Conservation (phyloP, 2,888 invertebrate species). For the Meghimatium bilineatum region DNA sequence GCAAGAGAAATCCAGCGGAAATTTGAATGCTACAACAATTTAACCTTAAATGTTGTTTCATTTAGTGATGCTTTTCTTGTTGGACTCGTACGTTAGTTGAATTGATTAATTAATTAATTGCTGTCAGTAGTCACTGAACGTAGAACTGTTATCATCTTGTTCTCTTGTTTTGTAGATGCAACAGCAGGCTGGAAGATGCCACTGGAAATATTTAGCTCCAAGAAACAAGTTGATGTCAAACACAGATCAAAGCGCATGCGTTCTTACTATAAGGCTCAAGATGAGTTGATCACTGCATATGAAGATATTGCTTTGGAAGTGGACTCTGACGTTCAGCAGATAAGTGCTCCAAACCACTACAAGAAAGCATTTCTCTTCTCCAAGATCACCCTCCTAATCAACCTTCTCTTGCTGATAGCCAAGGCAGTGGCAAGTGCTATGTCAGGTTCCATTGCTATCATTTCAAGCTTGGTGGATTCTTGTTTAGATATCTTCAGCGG, state of each 20-base stretch:
- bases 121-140: no score
- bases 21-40: no score
- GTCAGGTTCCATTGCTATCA: constrained; percentile 78
- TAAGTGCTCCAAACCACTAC: not conserved
- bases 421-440: constrained; percentile 77
- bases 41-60: no score
- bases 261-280: constrained; percentile 74
- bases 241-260: constrained; percentile 64
- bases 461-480: constrained; percentile 79
- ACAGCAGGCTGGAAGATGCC: constrained; percentile 60
- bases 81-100: no score
- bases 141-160: not conserved
- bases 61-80: no score
- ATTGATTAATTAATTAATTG: no score
- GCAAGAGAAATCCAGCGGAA: no score
- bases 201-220: constrained; percentile 66
- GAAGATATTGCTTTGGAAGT: constrained; percentile 67
- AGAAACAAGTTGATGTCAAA: constrained; percentile 60
- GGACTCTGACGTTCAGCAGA: constrained; percentile 51
- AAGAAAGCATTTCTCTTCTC: constrained; percentile 25
- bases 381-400: constrained; percentile 49
- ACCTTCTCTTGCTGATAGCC: constrained; percentile 70
- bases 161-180: not conserved
- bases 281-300: constrained; percentile 72
- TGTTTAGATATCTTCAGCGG: constrained; percentile 78